Base-by-base conservation (phyloP, 92 coral and sea anemone species). In the Actinostola sp. region DNA sequence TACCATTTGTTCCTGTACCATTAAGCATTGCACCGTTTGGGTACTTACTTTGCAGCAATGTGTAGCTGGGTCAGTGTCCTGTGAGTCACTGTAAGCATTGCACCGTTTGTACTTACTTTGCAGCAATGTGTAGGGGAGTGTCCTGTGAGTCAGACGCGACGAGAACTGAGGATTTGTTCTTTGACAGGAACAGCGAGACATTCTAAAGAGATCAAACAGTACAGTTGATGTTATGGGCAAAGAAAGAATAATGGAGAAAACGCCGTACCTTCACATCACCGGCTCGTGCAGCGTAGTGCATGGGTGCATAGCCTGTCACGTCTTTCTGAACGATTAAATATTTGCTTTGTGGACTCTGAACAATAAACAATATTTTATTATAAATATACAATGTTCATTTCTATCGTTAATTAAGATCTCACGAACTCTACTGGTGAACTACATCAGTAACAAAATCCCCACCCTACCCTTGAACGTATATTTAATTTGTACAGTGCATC, bases 251-350 rank as follows among this genome's bases (percentile, higher is more conserved):
- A n/a, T n/a, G n/a, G n/a, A n/a, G n/a, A n/a, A n/a, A n/a, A n/a
- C n/a, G n/a, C n/a, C n/a, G n/a, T 53, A 91, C 97, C 93, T 91
- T 76, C 20, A 69, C 29, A 32, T 82, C 85, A 0, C 97, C 97
- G 0, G 80, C 93, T 10, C 97, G 59, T 10, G 97, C 90, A 0
- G 97, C 97, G 67, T 91, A 91, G 59, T 91, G 97, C 0, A 88
- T 84, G 12, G 97, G 93, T 6, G 97, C 77, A 26, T 75, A 91
- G 0, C 93, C 93, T 14, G 88, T 91, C 32, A 81, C 72, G 62
- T 91, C 97, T 39, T 83, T 87, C 27, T 83, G 88, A 15, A 81
- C 73, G 48, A 88, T 76, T 20, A 91, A 46, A 28, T 75, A 36
- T 65, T 79, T 89, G 11, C 88, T 34, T 6, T 83, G 76, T 24